phyloP scores from a whole-genome alignment of 2,888 invertebrate genomes.

The Dasysyrphus tricinctus region DNA sequence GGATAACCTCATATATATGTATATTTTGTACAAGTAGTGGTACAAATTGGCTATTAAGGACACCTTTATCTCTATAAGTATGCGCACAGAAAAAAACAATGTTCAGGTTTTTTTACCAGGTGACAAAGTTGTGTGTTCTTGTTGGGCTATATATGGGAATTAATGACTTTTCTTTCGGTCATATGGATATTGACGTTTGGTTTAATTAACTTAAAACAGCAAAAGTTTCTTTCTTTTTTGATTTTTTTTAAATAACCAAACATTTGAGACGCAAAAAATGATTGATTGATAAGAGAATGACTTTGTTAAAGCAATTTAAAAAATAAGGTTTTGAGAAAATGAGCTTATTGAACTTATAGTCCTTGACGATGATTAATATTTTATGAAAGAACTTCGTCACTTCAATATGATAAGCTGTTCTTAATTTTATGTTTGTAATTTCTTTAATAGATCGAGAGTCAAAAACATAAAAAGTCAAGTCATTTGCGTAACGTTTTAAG shows the following conservation, averaged over 20 bases:
- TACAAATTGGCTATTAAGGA: slow-evolving; percentile 21
- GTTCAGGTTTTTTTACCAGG: slow-evolving; percentile 25
- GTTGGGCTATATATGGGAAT: slow-evolving; percentile 2
- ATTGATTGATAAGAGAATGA: slow-evolving; percentile 27
- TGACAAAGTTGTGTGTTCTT: slow-evolving; percentile 10
- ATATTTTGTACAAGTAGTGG: background rate
- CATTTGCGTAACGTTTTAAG: too few species aligned
- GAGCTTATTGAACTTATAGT: background rate
- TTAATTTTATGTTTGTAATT: too few species aligned
- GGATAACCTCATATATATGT: background rate
- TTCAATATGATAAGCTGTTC: too few species aligned
- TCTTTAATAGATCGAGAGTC: too few species aligned
- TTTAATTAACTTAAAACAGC: slow-evolving; percentile 24
- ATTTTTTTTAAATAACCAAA: background rate
- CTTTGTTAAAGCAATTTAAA: slow-evolving; percentile 33
- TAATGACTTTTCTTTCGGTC: slow-evolving; percentile 21
- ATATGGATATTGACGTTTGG: slow-evolving; percentile 17
- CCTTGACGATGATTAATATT: slow-evolving; percentile 12
- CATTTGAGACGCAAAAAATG: background rate
- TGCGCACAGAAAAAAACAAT: background rate
- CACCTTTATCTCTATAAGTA: background rate
- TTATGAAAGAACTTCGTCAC: slow-evolving; percentile 1
- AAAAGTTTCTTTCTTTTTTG: slow-evolving; percentile 2
- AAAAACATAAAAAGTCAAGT: too few species aligned
- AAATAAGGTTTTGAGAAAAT: slow-evolving; percentile 1